Conservation (phyloP, 2,888 invertebrate genomes). For the Scrobipalpa atriplicella region DNA sequence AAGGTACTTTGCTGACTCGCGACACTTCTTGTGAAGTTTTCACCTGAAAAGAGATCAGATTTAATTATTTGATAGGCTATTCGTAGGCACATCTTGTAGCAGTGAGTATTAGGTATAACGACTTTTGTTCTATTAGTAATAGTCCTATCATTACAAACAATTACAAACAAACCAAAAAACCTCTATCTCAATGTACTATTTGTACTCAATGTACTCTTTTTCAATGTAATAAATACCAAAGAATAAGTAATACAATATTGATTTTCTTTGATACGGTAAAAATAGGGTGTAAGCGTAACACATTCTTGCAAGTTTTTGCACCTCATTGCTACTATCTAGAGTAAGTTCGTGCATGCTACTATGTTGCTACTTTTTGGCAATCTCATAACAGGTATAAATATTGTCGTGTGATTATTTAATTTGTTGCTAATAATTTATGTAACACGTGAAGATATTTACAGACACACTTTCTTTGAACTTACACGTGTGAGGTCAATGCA, state of each 20-base stretch:
- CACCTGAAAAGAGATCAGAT: constrained; percentile 58
- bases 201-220: too few species aligned
- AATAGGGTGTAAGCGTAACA: too few species aligned
- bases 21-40: constrained; percentile 78
- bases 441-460: constrained; percentile 1
- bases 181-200: too few species aligned
- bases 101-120: too few species aligned
- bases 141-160: too few species aligned
- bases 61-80: too few species aligned
- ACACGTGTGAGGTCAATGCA: background rate
- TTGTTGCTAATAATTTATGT: background rate
- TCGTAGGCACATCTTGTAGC: too few species aligned
- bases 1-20: constrained; percentile 75
- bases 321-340: background rate
- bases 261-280: too few species aligned
- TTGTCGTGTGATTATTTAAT: background rate
- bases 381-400: background rate
- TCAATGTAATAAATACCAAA: too few species aligned
- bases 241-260: too few species aligned
- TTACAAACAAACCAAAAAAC: too few species aligned
- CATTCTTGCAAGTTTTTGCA: background rate
- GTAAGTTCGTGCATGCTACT: background rate
- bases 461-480: background rate
- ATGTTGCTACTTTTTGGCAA: background rate
- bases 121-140: too few species aligned